phyloP scores from a whole-genome alignment of 2,888 invertebrate genomes.

The Mythimna albipuncta region DNA sequence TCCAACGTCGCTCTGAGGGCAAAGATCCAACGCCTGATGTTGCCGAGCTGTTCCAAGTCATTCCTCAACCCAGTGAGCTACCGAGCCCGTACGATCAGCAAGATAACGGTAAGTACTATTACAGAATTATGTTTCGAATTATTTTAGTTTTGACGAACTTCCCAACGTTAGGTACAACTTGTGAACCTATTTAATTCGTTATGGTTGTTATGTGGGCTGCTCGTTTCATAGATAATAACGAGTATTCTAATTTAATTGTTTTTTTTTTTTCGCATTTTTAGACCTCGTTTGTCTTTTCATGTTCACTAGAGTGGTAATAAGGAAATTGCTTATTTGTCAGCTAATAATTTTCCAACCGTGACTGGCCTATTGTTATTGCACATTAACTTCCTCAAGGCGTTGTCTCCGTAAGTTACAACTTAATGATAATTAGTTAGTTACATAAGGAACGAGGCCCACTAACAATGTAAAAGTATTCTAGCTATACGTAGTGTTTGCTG shows the following conservation, averaged over 20 bases:
- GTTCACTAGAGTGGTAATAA: slow-evolving; percentile 79
- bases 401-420: slow-evolving; percentile 76
- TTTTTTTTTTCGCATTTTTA: slow-evolving; percentile 59
- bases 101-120: slow-evolving; percentile 84
- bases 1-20: slow-evolving; percentile 96
- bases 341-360: slow-evolving; percentile 83
- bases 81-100: slow-evolving; percentile 88
- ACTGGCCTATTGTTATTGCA: slow-evolving; percentile 83
- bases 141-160: slow-evolving; percentile 57
- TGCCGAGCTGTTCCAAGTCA: slow-evolving; percentile 97
- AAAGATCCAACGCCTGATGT: slow-evolving; percentile 96
- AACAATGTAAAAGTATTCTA: slow-evolving; percentile 58
- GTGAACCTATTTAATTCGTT: slow-evolving; percentile 9
- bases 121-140: slow-evolving; percentile 4
- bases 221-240: slow-evolving; percentile 37
- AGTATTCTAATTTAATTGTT: slow-evolving; percentile 47
- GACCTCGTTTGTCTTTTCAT: slow-evolving; percentile 73
- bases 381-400: slow-evolving; percentile 82
- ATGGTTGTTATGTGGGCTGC: slow-evolving; percentile 20
- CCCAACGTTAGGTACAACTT: slow-evolving; percentile 19
- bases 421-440: slow-evolving; percentile 77
- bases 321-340: slow-evolving; percentile 84
- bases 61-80: slow-evolving; percentile 92
- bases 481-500: slow-evolving; percentile 47
- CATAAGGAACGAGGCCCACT: slow-evolving; percentile 56